These are phyloP conservation scores for Drosophila cardini DNA, from an alignment of 1,140 invertebrate species.

Conservation along the genomic window DNA sequence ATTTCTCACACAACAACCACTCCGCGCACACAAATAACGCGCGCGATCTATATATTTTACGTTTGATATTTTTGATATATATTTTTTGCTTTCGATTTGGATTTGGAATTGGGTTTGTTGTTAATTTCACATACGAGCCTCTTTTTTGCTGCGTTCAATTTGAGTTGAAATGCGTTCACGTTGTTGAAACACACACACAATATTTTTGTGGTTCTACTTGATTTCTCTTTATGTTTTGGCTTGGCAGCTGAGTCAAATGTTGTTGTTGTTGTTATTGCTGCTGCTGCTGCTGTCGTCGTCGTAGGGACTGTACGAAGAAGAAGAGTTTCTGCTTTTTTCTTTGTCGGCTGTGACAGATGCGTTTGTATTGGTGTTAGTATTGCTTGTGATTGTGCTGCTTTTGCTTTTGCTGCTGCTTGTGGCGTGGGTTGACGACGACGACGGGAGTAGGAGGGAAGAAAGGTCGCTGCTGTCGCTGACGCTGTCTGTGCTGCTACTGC, in stretches of 20 bases:
- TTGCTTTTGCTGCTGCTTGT: conserved; percentile 14
- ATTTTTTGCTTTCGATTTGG: conserved; percentile 14
- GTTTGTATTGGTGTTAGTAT: conserved; percentile 38
- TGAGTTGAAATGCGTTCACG: not conserved
- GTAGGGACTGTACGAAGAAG: conserved; percentile 81
- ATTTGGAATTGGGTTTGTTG: not conserved
- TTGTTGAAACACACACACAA: conserved; percentile 8
- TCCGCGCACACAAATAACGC: conserved; percentile 14
- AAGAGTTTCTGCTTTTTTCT: conserved; percentile 60
- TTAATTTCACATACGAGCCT: conserved; percentile 68
- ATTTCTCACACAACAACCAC: conserved; percentile 36
- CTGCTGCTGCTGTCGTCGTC: conserved; percentile 27
- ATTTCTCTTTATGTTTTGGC: conserved; percentile 44
- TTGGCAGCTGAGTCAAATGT: conserved; percentile 53
- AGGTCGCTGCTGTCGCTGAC: conserved; percentile 47
- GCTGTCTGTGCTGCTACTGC: conserved; percentile 37
- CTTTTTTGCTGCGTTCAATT: conserved; percentile 35
- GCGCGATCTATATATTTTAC: not conserved
- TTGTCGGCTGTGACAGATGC: conserved; percentile 63
- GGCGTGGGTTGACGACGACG: conserved; percentile 16
- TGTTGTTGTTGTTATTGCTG: not conserved
- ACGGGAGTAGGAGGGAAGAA: conserved; percentile 11
- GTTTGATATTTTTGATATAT: conserved; percentile 10
- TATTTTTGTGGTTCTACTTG: conserved; percentile 11
- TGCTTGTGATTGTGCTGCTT: conserved; percentile 13